Percentiles rank a stretch among this genome's conserved stretches.
Evolutionary conservation across 1,140 invertebrate species (phyloP).

Genomic region (Harlomillsia oculata): DNA sequence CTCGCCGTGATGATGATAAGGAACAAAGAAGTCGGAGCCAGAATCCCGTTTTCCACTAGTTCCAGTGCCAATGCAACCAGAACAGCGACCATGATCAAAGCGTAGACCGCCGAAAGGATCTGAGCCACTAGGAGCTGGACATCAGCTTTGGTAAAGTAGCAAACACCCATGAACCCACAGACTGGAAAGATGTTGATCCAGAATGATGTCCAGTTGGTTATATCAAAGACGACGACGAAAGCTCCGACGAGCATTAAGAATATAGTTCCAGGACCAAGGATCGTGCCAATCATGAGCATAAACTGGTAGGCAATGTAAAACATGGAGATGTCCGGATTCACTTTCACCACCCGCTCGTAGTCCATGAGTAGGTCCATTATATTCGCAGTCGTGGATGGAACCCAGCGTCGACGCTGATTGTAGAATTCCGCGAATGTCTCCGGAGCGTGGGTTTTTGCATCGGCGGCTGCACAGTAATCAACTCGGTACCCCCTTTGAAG

Average conservation of each 20-base stretch:
- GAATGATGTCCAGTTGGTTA: conserved; percentile 45
- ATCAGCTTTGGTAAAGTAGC: conserved; percentile 42
- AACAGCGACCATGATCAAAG: conserved; percentile 85
- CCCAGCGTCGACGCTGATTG: conserved; percentile 54
- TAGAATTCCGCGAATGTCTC: conserved; percentile 55
- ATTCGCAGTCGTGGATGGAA: conserved; percentile 57
- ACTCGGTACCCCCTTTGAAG: conserved; percentile 54
- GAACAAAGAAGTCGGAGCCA: conserved; percentile 69
- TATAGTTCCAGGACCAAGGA: conserved; percentile 55
- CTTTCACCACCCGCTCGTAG: conserved; percentile 44
- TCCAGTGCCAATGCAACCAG: conserved; percentile 75
- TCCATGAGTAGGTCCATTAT: conserved; percentile 52
- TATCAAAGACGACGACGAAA: conserved; percentile 47
- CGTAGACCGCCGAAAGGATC: conserved; percentile 66
- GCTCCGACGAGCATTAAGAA: conserved; percentile 55
- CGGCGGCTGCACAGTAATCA: conserved; percentile 55
- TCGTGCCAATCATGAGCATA: conserved; percentile 45
- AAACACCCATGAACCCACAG: conserved; percentile 44
- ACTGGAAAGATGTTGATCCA: conserved; percentile 44
- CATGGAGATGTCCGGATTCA: conserved; percentile 51
- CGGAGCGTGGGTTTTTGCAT: conserved; percentile 53
- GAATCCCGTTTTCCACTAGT: conserved; percentile 63
- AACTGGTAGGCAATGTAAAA: conserved; percentile 47
- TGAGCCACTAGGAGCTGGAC: conserved; percentile 49
- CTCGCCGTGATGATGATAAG: conserved; percentile 53